Conservation (phyloP, 2,888 invertebrate species). For the Panorpa germanica region DNA sequence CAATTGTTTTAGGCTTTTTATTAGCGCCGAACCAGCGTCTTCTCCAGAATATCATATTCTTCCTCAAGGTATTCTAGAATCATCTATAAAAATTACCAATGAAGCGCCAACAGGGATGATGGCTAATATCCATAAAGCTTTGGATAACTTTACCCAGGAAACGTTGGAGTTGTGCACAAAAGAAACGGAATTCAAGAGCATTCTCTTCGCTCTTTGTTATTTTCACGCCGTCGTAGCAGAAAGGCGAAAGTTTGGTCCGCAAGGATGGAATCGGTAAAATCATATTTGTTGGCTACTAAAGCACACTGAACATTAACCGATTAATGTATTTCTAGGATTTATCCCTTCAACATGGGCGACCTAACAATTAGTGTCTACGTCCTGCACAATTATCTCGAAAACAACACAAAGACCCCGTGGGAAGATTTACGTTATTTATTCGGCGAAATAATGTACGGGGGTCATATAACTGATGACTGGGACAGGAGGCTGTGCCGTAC, state of each 20-base stretch:
- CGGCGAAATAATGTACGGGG: slow-evolving; percentile 96
- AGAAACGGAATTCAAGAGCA: slow-evolving; percentile 83
- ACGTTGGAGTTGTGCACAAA: slow-evolving; percentile 82
- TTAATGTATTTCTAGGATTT: slow-evolving; percentile 26
- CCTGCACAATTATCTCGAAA: slow-evolving; percentile 80
- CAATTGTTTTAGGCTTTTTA: slow-evolving; percentile 36
- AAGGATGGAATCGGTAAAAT: slow-evolving; percentile 66
- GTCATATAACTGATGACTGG: slow-evolving; percentile 95
- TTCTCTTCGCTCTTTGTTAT: slow-evolving; percentile 80
- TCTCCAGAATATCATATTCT: slow-evolving; percentile 45
- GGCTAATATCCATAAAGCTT: slow-evolving; percentile 84
- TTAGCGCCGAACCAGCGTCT: slow-evolving; percentile 78
- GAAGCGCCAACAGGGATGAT: slow-evolving; percentile 92
- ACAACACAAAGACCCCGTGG: slow-evolving; percentile 79
- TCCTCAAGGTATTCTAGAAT: slow-evolving; percentile 78
- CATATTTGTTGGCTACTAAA: no score
- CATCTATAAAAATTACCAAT: slow-evolving; percentile 89
- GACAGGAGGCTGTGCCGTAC: slow-evolving; percentile 75
- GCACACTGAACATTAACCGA: slow-evolving; percentile 3
- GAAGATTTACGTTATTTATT: slow-evolving; percentile 87
- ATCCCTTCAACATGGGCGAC: slow-evolving; percentile 72
- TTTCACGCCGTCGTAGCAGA: slow-evolving; percentile 92
- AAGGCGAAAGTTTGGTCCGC: slow-evolving; percentile 83
- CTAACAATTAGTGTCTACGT: slow-evolving; percentile 84
- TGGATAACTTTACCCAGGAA: slow-evolving; percentile 85